These are phyloP conservation scores for Turritopsis rubra DNA, from an alignment of 30 jellyfish, hydroid and myxozoan species.

Conservation along the genomic window DNA sequence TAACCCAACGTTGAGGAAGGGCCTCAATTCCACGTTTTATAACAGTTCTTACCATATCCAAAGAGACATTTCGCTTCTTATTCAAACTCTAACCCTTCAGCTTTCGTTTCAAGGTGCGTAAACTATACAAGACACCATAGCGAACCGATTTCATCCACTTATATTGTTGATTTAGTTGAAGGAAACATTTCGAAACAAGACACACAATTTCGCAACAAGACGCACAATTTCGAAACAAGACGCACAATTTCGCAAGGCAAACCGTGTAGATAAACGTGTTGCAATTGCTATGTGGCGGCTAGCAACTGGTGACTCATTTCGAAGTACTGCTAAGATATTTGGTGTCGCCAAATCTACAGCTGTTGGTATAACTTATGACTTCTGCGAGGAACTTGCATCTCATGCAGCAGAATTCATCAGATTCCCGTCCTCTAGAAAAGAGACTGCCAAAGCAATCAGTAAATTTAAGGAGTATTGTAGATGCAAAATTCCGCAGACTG, in stretches of 20 bases:
- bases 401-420: slow-evolving; percentile 23
- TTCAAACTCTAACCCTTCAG: too few species aligned
- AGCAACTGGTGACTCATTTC: slow-evolving; percentile 27
- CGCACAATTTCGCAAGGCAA: background rate
- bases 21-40: too few species aligned
- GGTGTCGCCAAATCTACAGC: slow-evolving; percentile 56
- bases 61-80: too few species aligned
- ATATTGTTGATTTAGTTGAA: background rate
- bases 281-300: slow-evolving; percentile 13
- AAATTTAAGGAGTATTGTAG: slow-evolving; percentile 8
- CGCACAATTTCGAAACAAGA: too few species aligned
- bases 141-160: too few species aligned
- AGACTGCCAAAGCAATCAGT: slow-evolving; percentile 29
- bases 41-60: too few species aligned
- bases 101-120: too few species aligned
- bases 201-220: too few species aligned
- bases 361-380: slow-evolving; percentile 19
- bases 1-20: too few species aligned
- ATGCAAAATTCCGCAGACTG: slow-evolving; percentile 44
- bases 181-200: background rate
- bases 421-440: slow-evolving; percentile 42
- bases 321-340: slow-evolving; percentile 49
- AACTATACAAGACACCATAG: too few species aligned
- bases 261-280: background rate
- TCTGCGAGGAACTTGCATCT: background rate